A percentile compares a stretch with the other conserved stretches of the same genome.
These are phyloP conservation scores for Galeopsomyia nigrocyanea DNA, from an alignment of 2,888 invertebrate species.

Conservation along the genomic window DNA sequence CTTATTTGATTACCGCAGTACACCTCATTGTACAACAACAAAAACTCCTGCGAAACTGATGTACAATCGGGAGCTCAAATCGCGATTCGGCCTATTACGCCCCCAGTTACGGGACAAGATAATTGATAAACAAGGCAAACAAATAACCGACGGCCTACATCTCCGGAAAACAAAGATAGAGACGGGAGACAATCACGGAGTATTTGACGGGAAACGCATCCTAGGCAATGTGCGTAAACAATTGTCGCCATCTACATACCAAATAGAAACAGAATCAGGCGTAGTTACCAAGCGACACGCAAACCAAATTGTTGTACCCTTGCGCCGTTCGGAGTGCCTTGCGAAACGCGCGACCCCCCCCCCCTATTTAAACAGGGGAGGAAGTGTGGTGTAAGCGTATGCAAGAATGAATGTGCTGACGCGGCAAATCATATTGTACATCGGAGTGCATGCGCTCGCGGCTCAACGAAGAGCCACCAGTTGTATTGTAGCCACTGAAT, in stretches of 20 bases:
- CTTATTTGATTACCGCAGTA: conserved; percentile 46
- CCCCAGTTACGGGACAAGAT: conserved; percentile 15
- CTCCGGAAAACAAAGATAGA: neutral
- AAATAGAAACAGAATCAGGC: neutral
- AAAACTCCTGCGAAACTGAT: conserved; percentile 44
- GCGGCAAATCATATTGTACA: too few species aligned
- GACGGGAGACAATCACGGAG: neutral
- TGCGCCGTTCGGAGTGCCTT: too few species aligned
- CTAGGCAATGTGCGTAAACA: conserved; percentile 1
- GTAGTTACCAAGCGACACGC: conserved; percentile 3
- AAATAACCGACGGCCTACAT: neutral
- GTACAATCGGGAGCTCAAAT: conserved; percentile 45
- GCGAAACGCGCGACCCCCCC: too few species aligned
- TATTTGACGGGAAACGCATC: conserved; percentile 8
- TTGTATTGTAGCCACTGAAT: too few species aligned
- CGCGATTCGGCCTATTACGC: conserved; percentile 43
- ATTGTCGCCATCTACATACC: conserved; percentile 12
- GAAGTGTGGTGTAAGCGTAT: too few species aligned
- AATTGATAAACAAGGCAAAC: neutral
- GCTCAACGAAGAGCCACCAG: too few species aligned
- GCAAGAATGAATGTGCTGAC: too few species aligned
- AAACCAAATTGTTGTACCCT: too few species aligned
- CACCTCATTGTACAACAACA: conserved; percentile 38
- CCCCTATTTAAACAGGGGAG: conserved; percentile 1
- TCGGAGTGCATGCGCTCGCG: too few species aligned